Base-by-base conservation (phyloP, 2,888 invertebrate species). In the Hirtodrosophila histrioides region DNA sequence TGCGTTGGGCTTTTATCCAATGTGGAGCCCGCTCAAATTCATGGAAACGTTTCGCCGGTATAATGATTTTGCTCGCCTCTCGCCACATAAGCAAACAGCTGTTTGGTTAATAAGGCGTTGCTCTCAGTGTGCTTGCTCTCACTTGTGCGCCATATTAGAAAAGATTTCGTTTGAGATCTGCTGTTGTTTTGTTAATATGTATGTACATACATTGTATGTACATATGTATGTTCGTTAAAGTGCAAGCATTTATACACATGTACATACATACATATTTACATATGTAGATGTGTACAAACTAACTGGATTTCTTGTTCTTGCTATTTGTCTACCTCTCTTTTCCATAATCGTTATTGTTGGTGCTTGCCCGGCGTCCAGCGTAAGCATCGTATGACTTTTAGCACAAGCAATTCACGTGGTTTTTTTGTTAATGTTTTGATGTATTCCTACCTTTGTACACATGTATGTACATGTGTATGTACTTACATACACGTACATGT, bases 361-460 rank as follows among this genome's bases (percentile, higher is more conserved):
- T 41, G 23, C 9, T 27, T 35, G 39, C 35, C 29, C 45, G 44
- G 39, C 55, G 11, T 53, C 50, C 57, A 40, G 23, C 40, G 44
- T 49, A 49, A 51, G 63, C 62, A 87, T 89, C 89, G 89, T 76
- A 88, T 83, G 88, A 89, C 78, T 81, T 78, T 56, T 40, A 61
- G 62, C 72, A 75, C 65, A 68, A 54, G 73, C 73, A 75, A 75
- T 71, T 77, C 78, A 60, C 48, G 37, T 51, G 63, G 75, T 61
- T 81, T 57, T 65, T 67, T 74, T 81, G 79, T 71, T 46, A 57
- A 36, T 75, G 68, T 43, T 63, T 43, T 73, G 62, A 57, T 49
- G 36, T 41, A 37, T 17, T 17, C 2, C 23, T 48, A 23, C 27
- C 27, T 37, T 29, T 55, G 4, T 45, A 48, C 24, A 46, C 27